A percentile compares a stretch with the other conserved stretches of the same genome.
Evolutionary conservation across 92 coral and sea anemone genomes (phyloP).

Genomic region (Epizoanthus ramosus): DNA sequence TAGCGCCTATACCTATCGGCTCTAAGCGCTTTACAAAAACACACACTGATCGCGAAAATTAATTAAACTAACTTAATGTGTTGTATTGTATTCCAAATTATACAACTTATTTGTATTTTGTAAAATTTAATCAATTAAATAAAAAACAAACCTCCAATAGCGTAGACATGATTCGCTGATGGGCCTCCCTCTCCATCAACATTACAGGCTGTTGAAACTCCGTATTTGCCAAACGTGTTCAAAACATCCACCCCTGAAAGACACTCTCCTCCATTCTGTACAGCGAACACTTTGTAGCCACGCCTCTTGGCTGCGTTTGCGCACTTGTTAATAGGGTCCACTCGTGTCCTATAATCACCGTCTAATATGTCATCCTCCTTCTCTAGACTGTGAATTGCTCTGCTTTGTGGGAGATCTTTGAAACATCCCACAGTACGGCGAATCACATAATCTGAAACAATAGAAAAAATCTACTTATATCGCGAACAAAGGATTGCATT

Average conservation of each 20-base stretch:
- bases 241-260: slow-evolving; percentile 38
- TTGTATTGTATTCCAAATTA: no score
- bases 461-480: no score
- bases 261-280: slow-evolving; percentile 64
- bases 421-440: slow-evolving; percentile 42
- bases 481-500: no score
- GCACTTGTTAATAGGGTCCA: slow-evolving; percentile 52
- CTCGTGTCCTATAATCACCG: slow-evolving; percentile 27
- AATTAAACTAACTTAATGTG: no score
- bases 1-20: no score
- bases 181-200: slow-evolving; percentile 57
- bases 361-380: slow-evolving; percentile 40
- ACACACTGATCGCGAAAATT: no score
- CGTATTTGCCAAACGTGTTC: slow-evolving; percentile 49
- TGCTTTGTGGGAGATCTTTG: slow-evolving; percentile 35
- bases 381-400: slow-evolving; percentile 49
- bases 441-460: no score
- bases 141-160: not conserved
- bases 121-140: no score
- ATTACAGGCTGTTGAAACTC: slow-evolving; percentile 25
- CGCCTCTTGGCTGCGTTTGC: slow-evolving; percentile 44
- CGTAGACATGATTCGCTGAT: slow-evolving; percentile 56
- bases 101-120: no score
- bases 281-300: slow-evolving; percentile 47
- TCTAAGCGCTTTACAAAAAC: no score